Evolutionary conservation across 2,888 invertebrate genomes (phyloP), one percentile per base, ranked within the genome.

Genomic region (Agriopis marginaria): DNA sequence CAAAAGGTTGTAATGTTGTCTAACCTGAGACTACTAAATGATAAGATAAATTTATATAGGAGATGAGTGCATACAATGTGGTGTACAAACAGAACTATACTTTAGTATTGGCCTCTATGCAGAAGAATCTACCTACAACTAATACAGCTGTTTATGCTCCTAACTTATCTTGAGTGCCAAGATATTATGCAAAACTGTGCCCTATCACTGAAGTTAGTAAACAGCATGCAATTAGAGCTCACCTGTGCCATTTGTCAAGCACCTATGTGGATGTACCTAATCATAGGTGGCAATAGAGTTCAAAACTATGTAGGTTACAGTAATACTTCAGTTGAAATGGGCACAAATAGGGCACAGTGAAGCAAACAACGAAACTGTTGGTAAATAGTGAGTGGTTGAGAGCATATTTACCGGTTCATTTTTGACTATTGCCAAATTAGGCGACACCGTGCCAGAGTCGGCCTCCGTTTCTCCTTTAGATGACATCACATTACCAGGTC

Each of bases 401-500:
- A 59, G 66, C 54, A 54, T 70, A 77, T 82, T 88, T 77, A 93
- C 93, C 87, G 91, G 91, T 90, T 94, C 94, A 93, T 91, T 93
- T 89, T 93, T 94, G 71, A 92, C 88, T 82, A 81, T 81, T 77
- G 86, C 77, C 77, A 90, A 82, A 83, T 90, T 93, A 70, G 94
- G 94, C 82, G 94, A 94, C 86, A 94, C 90, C 79, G 94, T 93
- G 92, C 94, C 94, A 78, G 94, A 94, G 80, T 94, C 94, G 89
- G 94, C 94, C 90, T 94, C 94, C 84, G 94, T 94, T 92, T 94
- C 94, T 88, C 93, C 94, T 90, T 94, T 92, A 89, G 94, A 93
- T 93, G 94, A 94, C 94, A 94, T 94, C 93, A 94, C 94, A 93
- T 90, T 88, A 89, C 89, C 90, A 91, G 85, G 80, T 89, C 90